These are phyloP conservation scores for Gephyroberyx darwinii DNA, from an alignment of 2,797 vertebrate genomes.

Conservation along the genomic window DNA sequence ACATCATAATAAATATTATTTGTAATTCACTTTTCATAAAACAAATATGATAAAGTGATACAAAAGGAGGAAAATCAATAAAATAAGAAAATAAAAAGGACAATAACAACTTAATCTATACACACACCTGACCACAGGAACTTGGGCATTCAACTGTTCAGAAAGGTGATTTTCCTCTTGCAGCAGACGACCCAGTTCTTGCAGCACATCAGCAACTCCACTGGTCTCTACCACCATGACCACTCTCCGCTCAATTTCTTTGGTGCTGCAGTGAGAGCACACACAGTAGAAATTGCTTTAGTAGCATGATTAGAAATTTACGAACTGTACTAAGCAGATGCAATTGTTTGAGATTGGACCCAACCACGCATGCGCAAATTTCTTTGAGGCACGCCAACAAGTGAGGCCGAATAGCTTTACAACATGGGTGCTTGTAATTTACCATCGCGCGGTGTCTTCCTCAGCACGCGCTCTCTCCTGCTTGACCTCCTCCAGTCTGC, in stretches of 20 bases:
- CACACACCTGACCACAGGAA: slow-evolving; percentile 34
- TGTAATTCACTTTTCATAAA: too few relatives aligned
- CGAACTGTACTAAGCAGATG: neutral
- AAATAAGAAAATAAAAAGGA: too few relatives aligned
- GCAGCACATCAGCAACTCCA: slow-evolving; percentile 48
- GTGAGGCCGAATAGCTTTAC: neutral
- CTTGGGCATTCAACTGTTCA: slow-evolving; percentile 36
- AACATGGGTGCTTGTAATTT: neutral
- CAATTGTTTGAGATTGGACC: too few relatives aligned
- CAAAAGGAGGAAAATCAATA: too few relatives aligned
- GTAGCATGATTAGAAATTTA: neutral
- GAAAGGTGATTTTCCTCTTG: slow-evolving; percentile 51
- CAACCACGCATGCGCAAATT: neutral
- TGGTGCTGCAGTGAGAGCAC: slow-evolving; percentile 49
- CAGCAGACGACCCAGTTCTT: slow-evolving; percentile 58
- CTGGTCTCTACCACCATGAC: slow-evolving; percentile 46
- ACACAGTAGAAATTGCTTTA: too few relatives aligned
- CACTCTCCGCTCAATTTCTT: slow-evolving; percentile 52
- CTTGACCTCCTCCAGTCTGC: slow-evolving; percentile 36
- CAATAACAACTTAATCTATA: too few relatives aligned
- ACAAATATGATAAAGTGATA: too few relatives aligned
- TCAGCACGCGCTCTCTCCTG: slow-evolving; percentile 24
- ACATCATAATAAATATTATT: too few relatives aligned
- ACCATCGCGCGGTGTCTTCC: slow-evolving; percentile 49
- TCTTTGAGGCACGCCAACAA: neutral